phyloP scores from a whole-genome alignment of 2,888 invertebrate genomes.

The Oscheius myriophilus region DNA sequence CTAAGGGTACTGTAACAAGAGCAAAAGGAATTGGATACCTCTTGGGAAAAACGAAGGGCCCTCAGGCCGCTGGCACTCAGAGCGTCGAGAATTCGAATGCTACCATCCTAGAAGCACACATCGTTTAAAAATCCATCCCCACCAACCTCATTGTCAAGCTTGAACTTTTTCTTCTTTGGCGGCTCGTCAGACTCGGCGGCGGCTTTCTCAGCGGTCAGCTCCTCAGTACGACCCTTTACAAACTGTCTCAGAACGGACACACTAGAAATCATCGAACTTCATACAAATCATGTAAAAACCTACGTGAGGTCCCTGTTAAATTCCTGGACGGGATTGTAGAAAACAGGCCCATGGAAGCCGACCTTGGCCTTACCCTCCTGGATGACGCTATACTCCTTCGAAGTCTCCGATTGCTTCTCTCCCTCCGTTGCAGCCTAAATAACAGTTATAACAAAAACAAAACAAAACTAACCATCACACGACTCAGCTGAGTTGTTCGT shows the following conservation, averaged over 20 bases:
- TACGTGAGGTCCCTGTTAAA: constrained; percentile 92
- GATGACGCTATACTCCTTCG: constrained; percentile 25
- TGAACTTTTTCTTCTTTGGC: constrained; percentile 50
- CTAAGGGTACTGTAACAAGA: constrained; percentile 4
- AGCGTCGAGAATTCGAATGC: constrained; percentile 83
- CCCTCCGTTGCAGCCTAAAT: no score
- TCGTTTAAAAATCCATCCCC: background rate
- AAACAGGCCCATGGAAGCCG: constrained; percentile 76
- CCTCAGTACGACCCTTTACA: constrained; percentile 46
- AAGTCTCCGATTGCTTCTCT: no score
- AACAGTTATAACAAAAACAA: no score
- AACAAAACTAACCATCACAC: no score
- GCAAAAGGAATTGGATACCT: constrained; percentile 73
- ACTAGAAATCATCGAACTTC: constrained; percentile 73
- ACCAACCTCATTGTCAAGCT: constrained; percentile 17
- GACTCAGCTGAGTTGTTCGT: no score
- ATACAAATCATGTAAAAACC: constrained; percentile 14
- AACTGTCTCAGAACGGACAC: constrained; percentile 81
- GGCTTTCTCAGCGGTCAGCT: constrained; percentile 1
- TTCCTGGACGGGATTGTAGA: constrained; percentile 97
- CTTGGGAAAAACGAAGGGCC: constrained; percentile 94
- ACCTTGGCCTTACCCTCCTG: constrained; percentile 63
- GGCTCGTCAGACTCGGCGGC: constrained; percentile 27
- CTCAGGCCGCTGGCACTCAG: constrained; percentile 93
- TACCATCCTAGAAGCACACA: constrained; percentile 42